These are phyloP conservation scores for Anabacerthia variegaticeps DNA, from an alignment of 2,797 vertebrate genomes.

Conservation along the genomic window DNA sequence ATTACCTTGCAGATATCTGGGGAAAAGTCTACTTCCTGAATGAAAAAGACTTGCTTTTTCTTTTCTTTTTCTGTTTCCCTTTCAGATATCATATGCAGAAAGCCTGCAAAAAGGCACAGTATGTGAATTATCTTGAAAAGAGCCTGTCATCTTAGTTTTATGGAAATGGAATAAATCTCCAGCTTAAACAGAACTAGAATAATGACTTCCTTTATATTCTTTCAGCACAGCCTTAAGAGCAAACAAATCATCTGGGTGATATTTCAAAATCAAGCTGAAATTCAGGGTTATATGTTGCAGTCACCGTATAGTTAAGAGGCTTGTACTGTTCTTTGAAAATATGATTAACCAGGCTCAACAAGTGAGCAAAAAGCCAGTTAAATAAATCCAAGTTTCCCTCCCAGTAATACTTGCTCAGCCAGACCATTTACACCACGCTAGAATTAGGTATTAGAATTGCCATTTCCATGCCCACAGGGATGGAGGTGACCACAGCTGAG, in stretches of 20 bases:
- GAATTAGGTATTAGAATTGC: background rate
- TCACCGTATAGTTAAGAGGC: background rate
- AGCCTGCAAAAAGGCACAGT: background rate
- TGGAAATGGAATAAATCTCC: conserved; percentile 49
- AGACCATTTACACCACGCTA: background rate
- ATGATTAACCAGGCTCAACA: background rate
- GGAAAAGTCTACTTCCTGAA: background rate
- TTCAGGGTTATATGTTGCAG: background rate
- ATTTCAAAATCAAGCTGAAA: conserved; percentile 31
- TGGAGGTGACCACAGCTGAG: background rate
- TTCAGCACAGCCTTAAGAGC: background rate
- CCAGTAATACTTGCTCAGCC: background rate
- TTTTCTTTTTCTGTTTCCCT: background rate
- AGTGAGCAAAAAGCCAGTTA: background rate
- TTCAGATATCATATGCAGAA: background rate
- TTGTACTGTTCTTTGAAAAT: background rate
- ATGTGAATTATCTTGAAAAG: conserved; percentile 56
- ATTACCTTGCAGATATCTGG: background rate
- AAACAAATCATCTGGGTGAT: conserved; percentile 45
- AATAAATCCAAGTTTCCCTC: background rate
- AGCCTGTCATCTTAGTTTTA: conserved; percentile 29
- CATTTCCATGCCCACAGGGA: background rate
- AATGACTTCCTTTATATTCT: conserved; percentile 48
- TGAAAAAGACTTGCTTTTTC: background rate
- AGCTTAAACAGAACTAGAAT: conserved; percentile 46